These are phyloP conservation scores for Apamea crenata DNA, from an alignment of 2,888 invertebrate genomes.

Conservation along the genomic window DNA sequence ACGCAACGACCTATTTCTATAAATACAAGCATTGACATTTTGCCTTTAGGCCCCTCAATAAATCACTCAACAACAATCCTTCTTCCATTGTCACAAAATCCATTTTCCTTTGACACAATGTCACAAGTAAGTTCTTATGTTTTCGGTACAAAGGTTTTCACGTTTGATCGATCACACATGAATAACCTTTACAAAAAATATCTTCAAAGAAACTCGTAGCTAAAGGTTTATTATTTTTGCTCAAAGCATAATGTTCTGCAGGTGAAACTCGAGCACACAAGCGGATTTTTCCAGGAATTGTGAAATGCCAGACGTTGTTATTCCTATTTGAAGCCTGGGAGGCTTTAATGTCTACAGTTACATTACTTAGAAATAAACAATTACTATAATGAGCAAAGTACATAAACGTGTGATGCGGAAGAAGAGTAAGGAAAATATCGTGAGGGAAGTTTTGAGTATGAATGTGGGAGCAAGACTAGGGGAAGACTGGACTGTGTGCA, in stretches of 20 bases:
- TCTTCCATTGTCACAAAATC: constrained; percentile 29
- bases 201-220: constrained; percentile 45
- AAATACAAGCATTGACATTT: constrained; percentile 60
- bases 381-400: background rate
- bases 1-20: constrained; percentile 39
- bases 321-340: background rate
- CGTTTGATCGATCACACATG: constrained; percentile 79
- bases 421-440: background rate
- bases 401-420: background rate
- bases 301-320: background rate
- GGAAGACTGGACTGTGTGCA: background rate
- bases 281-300: constrained; percentile 8
- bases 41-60: constrained; percentile 13
- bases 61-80: constrained; percentile 24
- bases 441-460: background rate
- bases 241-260: constrained; percentile 28
- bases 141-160: constrained; percentile 66
- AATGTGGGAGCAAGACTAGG: background rate
- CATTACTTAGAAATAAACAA: background rate
- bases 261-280: background rate
- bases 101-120: constrained; percentile 40
- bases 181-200: constrained; percentile 72
- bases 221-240: constrained; percentile 50
- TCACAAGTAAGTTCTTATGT: constrained; percentile 65
- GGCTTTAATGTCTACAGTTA: background rate